Base-by-base conservation (phyloP, 2,888 invertebrate species). In the Lordiphosa fenestrarum region DNA sequence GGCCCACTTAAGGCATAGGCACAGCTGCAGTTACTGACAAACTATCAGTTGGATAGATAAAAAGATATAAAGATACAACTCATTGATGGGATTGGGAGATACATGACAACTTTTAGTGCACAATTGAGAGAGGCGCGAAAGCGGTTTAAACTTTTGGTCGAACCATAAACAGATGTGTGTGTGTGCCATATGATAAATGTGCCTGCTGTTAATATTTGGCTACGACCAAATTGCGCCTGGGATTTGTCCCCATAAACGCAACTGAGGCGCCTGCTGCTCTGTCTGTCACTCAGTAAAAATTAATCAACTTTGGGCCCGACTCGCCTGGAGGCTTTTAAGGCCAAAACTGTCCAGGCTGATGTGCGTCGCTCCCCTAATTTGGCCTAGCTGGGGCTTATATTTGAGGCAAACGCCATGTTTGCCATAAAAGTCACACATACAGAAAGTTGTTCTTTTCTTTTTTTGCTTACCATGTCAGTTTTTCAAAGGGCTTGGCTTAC, bases 281-380 rank as follows among this genome's bases (percentile, higher is more conserved):
- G 1, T 15, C 19, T 55, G 62, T 73, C 81, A 80, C 76, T 80
- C 77, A 53, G 60, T 44, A 53, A 75, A 75, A 70, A 75, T 75
- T 67, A 76, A 75, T 80, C 76, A 80, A 76, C 41, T 77, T 63
- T 61, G 50, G 46, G 36, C 33, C 36, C 40, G 40, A 46, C 37
- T 38, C 6, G 44, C 33, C 44, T n/a, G 10, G 2, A 33, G 44
- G 10, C 30, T 15, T 33, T 44, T 44, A 33, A 19, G 33, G 33
- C 13, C 15, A 4, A 15, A 10, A 9, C 15, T 40, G 10, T 4
- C 15, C 19, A 40, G 15, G 21, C 21, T 2, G n/a, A 40, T 40
- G 21, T 40, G 15, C 6, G 13, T 12, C 6, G n/a, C 30, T 10
- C 9, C 30, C 30, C 30, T 10, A 30, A 30, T 30, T 30, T 30